phyloP scores from a whole-genome alignment of 2,113 vertebrate species.

The Neotragus moschatus region DNA sequence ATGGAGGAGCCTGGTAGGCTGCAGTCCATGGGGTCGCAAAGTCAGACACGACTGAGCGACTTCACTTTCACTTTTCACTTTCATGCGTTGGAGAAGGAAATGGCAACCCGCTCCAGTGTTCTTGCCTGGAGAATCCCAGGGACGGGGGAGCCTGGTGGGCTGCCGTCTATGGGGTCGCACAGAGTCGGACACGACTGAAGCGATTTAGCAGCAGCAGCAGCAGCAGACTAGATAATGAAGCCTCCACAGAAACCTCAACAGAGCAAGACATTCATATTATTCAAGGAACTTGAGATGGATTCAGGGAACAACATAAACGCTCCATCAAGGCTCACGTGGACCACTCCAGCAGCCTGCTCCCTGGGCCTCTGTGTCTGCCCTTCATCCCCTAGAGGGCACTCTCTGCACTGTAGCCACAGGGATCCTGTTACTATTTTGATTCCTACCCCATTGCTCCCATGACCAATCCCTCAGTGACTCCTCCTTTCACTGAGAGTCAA shows the following conservation, averaged over 20 bases:
- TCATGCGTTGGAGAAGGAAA: no score
- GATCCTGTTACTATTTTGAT: background rate
- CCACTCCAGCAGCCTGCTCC: background rate
- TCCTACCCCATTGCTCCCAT: background rate
- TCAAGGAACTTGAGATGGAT: background rate
- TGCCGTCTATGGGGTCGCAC: no score
- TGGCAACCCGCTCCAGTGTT: no score
- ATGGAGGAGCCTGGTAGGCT: no score
- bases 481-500: background rate
- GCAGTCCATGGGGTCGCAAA: no score
- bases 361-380: background rate
- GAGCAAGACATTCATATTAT: background rate
- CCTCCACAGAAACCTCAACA: background rate
- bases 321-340: background rate
- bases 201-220: no score
- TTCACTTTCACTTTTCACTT: no score
- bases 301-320: background rate
- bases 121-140: no score
- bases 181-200: no score
- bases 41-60: no score
- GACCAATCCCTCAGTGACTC: background rate
- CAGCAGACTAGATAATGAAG: background rate
- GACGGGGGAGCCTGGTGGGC: no score
- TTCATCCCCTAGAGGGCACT: background rate
- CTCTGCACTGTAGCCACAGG: background rate